phyloP scores from a whole-genome alignment of 2,888 invertebrate genomes.

The Chironomus tentans region DNA sequence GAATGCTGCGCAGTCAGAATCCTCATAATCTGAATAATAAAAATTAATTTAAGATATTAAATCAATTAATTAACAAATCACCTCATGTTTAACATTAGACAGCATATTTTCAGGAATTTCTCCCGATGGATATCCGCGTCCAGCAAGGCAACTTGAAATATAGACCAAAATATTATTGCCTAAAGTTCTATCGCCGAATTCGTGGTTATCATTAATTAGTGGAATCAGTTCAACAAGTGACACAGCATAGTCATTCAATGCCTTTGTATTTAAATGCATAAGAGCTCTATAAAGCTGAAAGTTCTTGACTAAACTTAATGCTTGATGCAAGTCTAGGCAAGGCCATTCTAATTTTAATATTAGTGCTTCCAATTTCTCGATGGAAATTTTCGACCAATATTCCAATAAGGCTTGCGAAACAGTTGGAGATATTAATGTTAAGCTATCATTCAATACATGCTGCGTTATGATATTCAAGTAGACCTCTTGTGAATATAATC shows the following conservation, averaged over 20 bases:
- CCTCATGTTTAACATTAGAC: slow-evolving; percentile 60
- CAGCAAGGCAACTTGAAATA: slow-evolving; percentile 78
- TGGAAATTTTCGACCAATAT: slow-evolving; percentile 52
- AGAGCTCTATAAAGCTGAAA: slow-evolving; percentile 40
- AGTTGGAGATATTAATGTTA: slow-evolving; percentile 54
- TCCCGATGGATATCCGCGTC: slow-evolving; percentile 71
- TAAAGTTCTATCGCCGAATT: slow-evolving; percentile 47
- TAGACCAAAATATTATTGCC: slow-evolving; percentile 81
- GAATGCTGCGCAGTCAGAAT: slow-evolving; percentile 62
- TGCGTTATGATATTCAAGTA: slow-evolving; percentile 63
- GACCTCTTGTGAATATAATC: slow-evolving; percentile 45
- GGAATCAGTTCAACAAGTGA: slow-evolving; percentile 61
- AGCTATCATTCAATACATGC: slow-evolving; percentile 55
- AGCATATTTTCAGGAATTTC: slow-evolving; percentile 55
- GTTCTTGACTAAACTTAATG: slow-evolving; percentile 38
- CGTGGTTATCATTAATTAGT: slow-evolving; percentile 42
- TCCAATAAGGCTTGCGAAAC: slow-evolving; percentile 64
- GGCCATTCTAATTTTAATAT: slow-evolving; percentile 63
- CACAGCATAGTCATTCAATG: slow-evolving; percentile 62
- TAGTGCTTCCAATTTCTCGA: slow-evolving; percentile 57
- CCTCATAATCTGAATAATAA: slow-evolving; percentile 45
- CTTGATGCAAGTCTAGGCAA: slow-evolving; percentile 69
- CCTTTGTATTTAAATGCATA: slow-evolving; percentile 67
- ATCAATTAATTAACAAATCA: not conserved
- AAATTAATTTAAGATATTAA: not conserved